Evolutionary conservation across 64 coral and sea anemone genomes (phyloP).

Genomic region (Pocillopora verrucosa): DNA sequence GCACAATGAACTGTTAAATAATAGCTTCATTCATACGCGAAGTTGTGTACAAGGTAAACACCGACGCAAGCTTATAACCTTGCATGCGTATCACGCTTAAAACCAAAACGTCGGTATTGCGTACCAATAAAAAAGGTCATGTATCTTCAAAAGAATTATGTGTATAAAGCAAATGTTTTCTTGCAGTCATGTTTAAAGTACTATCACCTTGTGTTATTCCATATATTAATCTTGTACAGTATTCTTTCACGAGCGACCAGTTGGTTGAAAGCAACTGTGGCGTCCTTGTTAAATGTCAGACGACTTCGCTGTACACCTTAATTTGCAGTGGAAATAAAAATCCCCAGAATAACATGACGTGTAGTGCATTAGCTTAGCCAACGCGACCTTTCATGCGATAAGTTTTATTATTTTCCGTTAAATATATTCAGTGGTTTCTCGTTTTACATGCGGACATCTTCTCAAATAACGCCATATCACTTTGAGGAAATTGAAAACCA

Average conservation of each 20-base stretch:
- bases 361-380: constrained; percentile 40
- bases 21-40: constrained; percentile 21
- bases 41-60: not conserved
- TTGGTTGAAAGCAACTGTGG: constrained; percentile 41
- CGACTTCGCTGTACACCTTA: constrained; percentile 34
- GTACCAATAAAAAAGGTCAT: constrained; percentile 26
- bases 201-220: constrained; percentile 21
- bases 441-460: constrained; percentile 87
- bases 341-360: constrained; percentile 38
- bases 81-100: not conserved
- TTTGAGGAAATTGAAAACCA: constrained; percentile 92
- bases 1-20: not conserved
- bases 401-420: constrained; percentile 43
- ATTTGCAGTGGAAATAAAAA: constrained; percentile 42
- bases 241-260: constrained; percentile 58
- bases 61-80: not conserved
- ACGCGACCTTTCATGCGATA: constrained; percentile 3
- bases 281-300: constrained; percentile 36
- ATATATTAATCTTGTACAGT: constrained; percentile 44
- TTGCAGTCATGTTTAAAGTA: constrained; percentile 49
- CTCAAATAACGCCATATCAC: constrained; percentile 98
- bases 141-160: constrained; percentile 62
- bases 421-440: constrained; percentile 77
- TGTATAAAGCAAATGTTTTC: constrained; percentile 74
- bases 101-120: not conserved